Percentiles rank a stretch among this genome's conserved stretches.
Conservation (phyloP, 53 echinoderm and acorn worm species). For the Luidia sarsii region DNA sequence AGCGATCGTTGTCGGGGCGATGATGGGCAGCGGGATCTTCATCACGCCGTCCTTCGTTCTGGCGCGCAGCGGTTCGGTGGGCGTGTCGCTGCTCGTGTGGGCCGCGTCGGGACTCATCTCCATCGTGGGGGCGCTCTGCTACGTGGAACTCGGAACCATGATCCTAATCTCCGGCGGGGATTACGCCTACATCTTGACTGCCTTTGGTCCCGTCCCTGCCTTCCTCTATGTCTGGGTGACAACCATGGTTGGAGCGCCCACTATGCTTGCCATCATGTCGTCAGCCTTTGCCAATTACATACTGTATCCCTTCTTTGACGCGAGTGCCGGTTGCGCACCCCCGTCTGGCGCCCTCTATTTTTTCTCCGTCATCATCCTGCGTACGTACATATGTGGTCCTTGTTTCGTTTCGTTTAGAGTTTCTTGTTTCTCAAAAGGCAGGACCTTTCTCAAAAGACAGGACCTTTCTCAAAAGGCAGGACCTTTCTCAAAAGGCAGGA, state of each 20-base stretch:
- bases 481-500: too few species aligned
- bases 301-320: conserved; percentile 38
- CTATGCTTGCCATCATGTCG: conserved; percentile 41
- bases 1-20: conserved; percentile 50
- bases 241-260: conserved; percentile 22
- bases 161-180: conserved; percentile 42
- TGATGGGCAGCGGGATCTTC: conserved; percentile 60
- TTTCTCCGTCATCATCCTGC: neutral
- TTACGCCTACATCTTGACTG: conserved; percentile 42
- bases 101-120: conserved; percentile 34
- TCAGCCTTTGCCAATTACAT: conserved; percentile 41
- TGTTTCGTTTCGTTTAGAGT: neutral
- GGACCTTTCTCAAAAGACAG: too few species aligned
- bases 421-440: neutral
- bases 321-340: neutral
- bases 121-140: conserved; percentile 48
- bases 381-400: conserved; percentile 1
- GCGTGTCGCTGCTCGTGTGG: conserved; percentile 48
- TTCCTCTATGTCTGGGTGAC: conserved; percentile 57
- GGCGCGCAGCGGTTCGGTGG: conserved; percentile 36
- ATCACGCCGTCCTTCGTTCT: conserved; percentile 46
- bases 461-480: too few species aligned
- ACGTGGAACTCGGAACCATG: conserved; percentile 52
- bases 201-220: conserved; percentile 50
- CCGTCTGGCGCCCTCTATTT: neutral